These are phyloP conservation scores for Zaprionus ornatus DNA, from an alignment of 1,140 invertebrate species.

Conservation along the genomic window DNA sequence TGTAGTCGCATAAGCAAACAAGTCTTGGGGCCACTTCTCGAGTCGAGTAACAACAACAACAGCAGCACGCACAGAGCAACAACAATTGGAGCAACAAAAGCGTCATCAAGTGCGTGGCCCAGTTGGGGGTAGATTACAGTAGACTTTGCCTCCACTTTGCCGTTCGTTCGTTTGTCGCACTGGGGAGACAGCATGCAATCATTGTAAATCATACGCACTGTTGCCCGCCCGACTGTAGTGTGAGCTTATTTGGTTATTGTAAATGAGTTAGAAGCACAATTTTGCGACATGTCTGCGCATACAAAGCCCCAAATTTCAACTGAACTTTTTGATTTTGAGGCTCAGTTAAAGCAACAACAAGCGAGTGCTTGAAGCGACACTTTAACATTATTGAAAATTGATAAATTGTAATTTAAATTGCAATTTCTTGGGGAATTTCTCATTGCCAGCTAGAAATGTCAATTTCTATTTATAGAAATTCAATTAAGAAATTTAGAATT, in stretches of 20 bases:
- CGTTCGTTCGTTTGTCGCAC: constrained; percentile 10
- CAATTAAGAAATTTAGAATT: constrained; percentile 6
- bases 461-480: neutral
- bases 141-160: constrained; percentile 18
- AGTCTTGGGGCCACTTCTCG: constrained; percentile 9
- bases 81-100: constrained; percentile 31
- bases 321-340: neutral
- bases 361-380: too few species aligned
- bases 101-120: constrained; percentile 40
- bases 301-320: neutral
- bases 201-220: constrained; percentile 74
- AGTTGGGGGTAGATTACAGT: constrained; percentile 32
- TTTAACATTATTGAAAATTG: neutral
- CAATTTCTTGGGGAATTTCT: neutral
- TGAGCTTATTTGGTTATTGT: constrained; percentile 45
- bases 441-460: neutral
- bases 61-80: constrained; percentile 11
- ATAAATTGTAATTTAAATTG: neutral
- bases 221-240: constrained; percentile 24
- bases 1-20: constrained; percentile 55
- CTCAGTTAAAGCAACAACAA: too few species aligned
- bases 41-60: constrained; percentile 22
- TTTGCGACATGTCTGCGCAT: constrained; percentile 1
- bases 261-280: constrained; percentile 49
- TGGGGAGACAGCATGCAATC: constrained; percentile 48